Evolutionary conservation across 1,140 invertebrate genomes (phyloP), one percentile per base, ranked within the genome.

Genomic region (Eurosta solidaginis): DNA sequence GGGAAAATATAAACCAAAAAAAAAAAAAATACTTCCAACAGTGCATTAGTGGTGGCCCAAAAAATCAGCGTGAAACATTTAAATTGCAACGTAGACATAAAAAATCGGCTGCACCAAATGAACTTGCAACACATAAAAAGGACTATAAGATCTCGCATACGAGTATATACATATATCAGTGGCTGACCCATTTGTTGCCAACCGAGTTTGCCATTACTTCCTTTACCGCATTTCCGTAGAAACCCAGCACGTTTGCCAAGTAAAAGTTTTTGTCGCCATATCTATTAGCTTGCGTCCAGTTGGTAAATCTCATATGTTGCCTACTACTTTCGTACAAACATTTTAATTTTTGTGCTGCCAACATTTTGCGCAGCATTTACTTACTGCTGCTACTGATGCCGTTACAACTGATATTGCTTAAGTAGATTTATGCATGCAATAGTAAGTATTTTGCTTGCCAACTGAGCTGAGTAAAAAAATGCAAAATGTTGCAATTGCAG

Each of bases 61-160:
- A 52, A 68, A 68, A 40, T 40, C 59, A 68, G 59, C 59, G 59
- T 68, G 59, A 14, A 68, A 40, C 33, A 68, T 40, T 33, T 68
- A 68, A 22, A 68, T 22, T 68, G 36, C 33, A 2, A 6, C 20
- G 6, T 10, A 17, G 14, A 7, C n/a, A 40, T 22, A 68, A 42
- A 68, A 42, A 25, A 17, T 68, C 40, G 59, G 59, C 59, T 9
- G 33, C 59, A 68, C 6, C 12, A 40, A 68, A 6, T 40, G 59
- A 1, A 68, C 17, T 40, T 7, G 17, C 33, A 36, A 33, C 59
- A 40, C 7, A 20, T 20, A n/a, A n/a, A n/a, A 36, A n/a, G 54
- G 1, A 27, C 9, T 52, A 33, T 29, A n/a, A n/a, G n/a, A n/a
- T n/a, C n/a, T 22, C 12, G 33, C 14, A 36, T 10, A 54, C 50